Evolutionary conservation across 2,888 invertebrate genomes (phyloP).

Genomic region (Parasteatoda lunata): DNA sequence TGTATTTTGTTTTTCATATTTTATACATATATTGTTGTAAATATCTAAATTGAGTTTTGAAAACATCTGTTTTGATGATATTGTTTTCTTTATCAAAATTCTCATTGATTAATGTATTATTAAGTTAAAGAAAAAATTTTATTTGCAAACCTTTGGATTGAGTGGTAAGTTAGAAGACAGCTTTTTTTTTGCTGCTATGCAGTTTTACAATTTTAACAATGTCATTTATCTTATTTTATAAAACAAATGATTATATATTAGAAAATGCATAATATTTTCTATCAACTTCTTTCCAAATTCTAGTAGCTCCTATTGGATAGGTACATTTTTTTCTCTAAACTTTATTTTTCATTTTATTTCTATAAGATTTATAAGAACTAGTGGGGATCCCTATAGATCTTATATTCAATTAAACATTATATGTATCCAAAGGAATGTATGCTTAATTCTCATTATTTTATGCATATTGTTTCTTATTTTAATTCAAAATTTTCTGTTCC

Average conservation of each 20-base stretch:
- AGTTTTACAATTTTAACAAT: background rate
- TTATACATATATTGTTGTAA: background rate
- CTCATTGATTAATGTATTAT: background rate
- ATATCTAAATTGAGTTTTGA: background rate
- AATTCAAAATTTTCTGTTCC: no score
- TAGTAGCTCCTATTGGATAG: background rate
- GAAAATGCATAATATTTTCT: background rate
- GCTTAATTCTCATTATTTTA: no score
- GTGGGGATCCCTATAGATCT: background rate
- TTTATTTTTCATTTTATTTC: background rate
- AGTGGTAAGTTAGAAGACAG: conserved; percentile 48
- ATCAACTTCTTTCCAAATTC: background rate
- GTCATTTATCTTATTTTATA: background rate
- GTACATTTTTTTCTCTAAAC: background rate
- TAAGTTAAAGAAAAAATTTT: conserved; percentile 38
- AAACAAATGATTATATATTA: background rate
- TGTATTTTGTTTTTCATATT: background rate
- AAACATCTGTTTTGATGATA: background rate
- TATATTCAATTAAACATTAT: background rate
- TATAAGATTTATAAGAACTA: background rate
- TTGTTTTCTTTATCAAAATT: conserved; percentile 1
- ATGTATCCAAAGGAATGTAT: no score
- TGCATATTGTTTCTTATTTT: no score
- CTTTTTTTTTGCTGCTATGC: conserved; percentile 11
- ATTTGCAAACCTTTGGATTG: conserved; percentile 40